Base-by-base conservation (phyloP, 2,113 vertebrate species). In the Seriola quinqueradiata region DNA sequence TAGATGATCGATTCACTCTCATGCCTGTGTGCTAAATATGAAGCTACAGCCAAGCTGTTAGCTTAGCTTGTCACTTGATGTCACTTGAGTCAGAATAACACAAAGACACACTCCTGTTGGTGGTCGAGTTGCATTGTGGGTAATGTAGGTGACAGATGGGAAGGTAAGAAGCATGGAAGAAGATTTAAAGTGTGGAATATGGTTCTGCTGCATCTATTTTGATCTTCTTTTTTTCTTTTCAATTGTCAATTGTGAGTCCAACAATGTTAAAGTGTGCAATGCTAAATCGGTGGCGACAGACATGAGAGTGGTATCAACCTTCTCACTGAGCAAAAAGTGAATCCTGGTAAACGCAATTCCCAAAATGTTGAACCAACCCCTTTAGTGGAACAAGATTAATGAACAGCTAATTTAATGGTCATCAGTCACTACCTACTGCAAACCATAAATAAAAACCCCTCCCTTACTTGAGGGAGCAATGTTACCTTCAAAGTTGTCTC, bases 361-460 rank as follows among this genome's bases (percentile, higher is more conserved):
- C 54, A 70, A 75, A 77, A 50, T 58, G 70, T 61, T 23, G 8
- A 57, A 80, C 7, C 28, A 16, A 28, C 64, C 40, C 52, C 44
- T 61, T 60, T 25, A 17, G 65, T 64, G 40, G 13, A 72, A 28
- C 19, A 21, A 48, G 40, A 58, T 59, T 25, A 68, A 75, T 28
- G 11, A 66, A 79, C 19, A 23, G 58, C 70, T 82, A 25, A 54
- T 69, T 70, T 57, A 66, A 71, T 67, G 68, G 36, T 79, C 69
- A 66, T 79, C 36, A 76, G 59, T 83, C 63, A 81, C 21, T 48
- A 38, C 60, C 13, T 23, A 52, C 75, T 48, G 54, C 60, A 77
- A 83, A 46, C 32, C 14, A 69, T 38, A 36, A 66, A 52, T 16
- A 36, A 60, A 74, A 70, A 25, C 32, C 32, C 38, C 36, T 14